Base-by-base conservation (phyloP, 2,113 vertebrate species). In the Pangasianodon hypophthalmus region DNA sequence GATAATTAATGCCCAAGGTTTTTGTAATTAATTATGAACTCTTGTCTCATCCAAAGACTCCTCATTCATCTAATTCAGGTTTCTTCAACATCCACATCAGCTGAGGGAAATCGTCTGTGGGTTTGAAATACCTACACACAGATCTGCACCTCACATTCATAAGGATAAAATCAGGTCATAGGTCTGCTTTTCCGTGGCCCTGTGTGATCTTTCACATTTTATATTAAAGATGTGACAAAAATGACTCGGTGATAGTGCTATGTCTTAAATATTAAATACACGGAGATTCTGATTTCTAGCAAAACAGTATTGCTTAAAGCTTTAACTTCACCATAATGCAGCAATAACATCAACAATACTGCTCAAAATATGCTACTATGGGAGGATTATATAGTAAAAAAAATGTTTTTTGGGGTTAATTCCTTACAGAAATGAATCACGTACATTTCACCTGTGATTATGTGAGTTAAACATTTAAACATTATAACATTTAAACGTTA, bases 11-110 rank as follows among this genome's bases (percentile, higher is more conserved):
- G 10, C 54, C 54, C 18, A 41, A 18, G 19, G n/a, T 21, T 83
- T 93, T 81, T 92, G 54, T 79, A 86, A 86, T 84, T 92, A 91
- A 92, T 93, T 93, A 92, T 37, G 85, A 89, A 91, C 75, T 88
- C 46, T 41, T 7, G 73, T 88, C 87, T 88, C 54, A 92, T 86
- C 85, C 58, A 56, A 86, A 86, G 90, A 86, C 92, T 93, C 91
- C 77, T 90, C 71, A 0, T 92, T 88, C 91, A 60, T 93, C 84
- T 91, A 2, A 32, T 54, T 52, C 48, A 52, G 48, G 32, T 50
- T 32, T n/a, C 79, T n/a, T 4, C 13, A 81, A 7, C 14, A 82
- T 56, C 52, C 16, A 56, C n/a, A 37, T 37, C 80, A 37, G 52
- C 29, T 81, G 50, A 32, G 50, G 19, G 29, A 50, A 29, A 29